Percentiles rank a stretch among this genome's conserved stretches.
These are phyloP conservation scores for Plemyria rubiginata DNA, from an alignment of 2,888 invertebrate genomes.

Conservation along the genomic window DNA sequence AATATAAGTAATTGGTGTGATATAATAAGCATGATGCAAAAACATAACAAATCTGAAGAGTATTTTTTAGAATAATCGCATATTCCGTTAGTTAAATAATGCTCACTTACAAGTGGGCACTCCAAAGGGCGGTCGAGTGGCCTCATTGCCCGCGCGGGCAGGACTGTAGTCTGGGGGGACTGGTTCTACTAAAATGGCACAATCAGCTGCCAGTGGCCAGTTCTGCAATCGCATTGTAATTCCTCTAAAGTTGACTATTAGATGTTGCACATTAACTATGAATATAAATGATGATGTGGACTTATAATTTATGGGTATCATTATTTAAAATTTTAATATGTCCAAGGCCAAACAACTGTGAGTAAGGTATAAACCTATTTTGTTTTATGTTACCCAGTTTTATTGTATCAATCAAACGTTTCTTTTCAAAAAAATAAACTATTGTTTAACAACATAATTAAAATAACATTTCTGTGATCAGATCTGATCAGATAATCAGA, in stretches of 20 bases:
- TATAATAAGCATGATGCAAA: conserved; percentile 19
- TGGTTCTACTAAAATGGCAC: conserved; percentile 4
- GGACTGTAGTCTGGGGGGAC: not conserved
- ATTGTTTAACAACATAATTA: too few relatives aligned
- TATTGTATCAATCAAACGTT: too few relatives aligned
- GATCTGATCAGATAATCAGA: not conserved
- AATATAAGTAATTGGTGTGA: conserved; percentile 28
- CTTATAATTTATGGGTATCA: conserved; percentile 12
- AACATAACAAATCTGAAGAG: not conserved
- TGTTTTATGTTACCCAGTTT: too few relatives aligned
- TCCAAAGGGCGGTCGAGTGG: not conserved
- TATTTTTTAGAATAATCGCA: not conserved
- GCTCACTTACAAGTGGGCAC: not conserved
- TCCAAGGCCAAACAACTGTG: too few relatives aligned
- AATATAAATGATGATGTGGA: not conserved
- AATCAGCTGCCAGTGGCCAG: not conserved
- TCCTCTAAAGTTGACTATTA: conserved; percentile 7
- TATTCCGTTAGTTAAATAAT: not conserved
- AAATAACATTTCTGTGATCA: too few relatives aligned
- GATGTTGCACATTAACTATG: conserved; percentile 12
- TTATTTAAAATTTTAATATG: conserved; percentile 1
- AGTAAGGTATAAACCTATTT: too few relatives aligned
- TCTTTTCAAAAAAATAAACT: too few relatives aligned
- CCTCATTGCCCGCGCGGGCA: not conserved
- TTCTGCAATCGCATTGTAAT: conserved; percentile 15